Evolutionary conservation across 2,113 vertebrate species (phyloP).

Genomic region (Empidonax traillii): DNA sequence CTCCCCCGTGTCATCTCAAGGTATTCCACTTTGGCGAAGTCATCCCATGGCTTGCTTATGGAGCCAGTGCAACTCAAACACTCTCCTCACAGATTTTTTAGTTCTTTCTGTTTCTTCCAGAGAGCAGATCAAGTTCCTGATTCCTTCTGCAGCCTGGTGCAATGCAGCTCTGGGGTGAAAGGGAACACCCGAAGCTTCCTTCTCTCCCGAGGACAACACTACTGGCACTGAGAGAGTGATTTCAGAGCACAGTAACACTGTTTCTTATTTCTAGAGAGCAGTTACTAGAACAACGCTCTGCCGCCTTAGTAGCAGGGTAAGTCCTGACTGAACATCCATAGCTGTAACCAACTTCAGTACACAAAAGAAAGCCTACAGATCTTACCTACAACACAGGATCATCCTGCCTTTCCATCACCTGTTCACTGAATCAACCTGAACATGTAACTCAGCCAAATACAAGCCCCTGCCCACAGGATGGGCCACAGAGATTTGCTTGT

Average conservation of each 20-base stretch:
- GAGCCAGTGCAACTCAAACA: neutral
- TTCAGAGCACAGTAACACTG: neutral
- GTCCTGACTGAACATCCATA: too few relatives aligned
- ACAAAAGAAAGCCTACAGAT: neutral
- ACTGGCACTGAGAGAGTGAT: rapidly evolving
- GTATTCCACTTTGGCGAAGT: neutral
- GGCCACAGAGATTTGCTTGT: too few relatives aligned
- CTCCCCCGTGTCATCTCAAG: neutral
- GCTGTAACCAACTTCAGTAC: neutral
- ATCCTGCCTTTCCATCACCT: neutral
- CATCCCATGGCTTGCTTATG: rapidly evolving
- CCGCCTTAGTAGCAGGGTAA: neutral
- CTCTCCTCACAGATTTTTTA: neutral
- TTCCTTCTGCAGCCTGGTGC: neutral
- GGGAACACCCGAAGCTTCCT: neutral
- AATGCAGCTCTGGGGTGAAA: neutral
- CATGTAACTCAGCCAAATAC: neutral
- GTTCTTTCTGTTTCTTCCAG: neutral
- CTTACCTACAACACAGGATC: neutral
- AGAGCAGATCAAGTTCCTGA: neutral
- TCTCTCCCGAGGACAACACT: neutral
- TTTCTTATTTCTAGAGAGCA: neutral
- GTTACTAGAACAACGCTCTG: neutral
- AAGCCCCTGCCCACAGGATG: neutral
- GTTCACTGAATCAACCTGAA: neutral